Base-by-base conservation (phyloP, 2,888 invertebrate species). In the Aromia moschata region DNA sequence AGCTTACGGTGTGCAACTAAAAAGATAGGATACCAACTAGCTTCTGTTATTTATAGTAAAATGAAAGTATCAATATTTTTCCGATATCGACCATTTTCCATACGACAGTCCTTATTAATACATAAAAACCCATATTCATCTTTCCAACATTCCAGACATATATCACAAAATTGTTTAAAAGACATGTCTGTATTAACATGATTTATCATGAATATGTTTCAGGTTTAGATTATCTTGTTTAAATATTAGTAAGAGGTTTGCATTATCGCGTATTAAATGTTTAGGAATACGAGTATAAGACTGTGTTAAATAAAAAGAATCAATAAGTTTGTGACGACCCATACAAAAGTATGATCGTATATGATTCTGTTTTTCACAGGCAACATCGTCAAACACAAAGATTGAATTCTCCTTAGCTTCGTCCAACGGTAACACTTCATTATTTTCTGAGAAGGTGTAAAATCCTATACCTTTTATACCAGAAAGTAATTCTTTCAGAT, bases 361-460 rank as follows among this genome's bases (percentile, higher is more conserved):
- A 25, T 65, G 69, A 43, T 69, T 61, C 56, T 74, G 73, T 38
- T 73, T 71, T 10, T 73, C 75, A 40, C 74, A 77, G 11, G 72
- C 71, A 14, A 79, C 70, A 69, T 79, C 77, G 63, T 79, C 77
- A 58, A 80, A 79, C 45, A 80, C 75, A 58, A 79, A 70, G 11
- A 79, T 67, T 3, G 74, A 76, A 64, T 73, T 69, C n/a, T 51
- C 49, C 65, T 64, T 64, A 1, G 71, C 71, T 17, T 70, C 60
- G 2, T 62, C n/a, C 5, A 71, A 69, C 36, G 49, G 10, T 37
- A 70, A 54, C 5, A 74, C 59, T 2, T 70, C 62, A 9, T 68
- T 65, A 44, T 67, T 69, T 16, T 62, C 60, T 10, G 15, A 53
- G 56, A 61, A 40, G 3, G 58, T 46, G 53, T 64, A 65, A 66